These are phyloP conservation scores for Eupsittula cactorum DNA, from an alignment of 2,113 vertebrate species.

Conservation along the genomic window DNA sequence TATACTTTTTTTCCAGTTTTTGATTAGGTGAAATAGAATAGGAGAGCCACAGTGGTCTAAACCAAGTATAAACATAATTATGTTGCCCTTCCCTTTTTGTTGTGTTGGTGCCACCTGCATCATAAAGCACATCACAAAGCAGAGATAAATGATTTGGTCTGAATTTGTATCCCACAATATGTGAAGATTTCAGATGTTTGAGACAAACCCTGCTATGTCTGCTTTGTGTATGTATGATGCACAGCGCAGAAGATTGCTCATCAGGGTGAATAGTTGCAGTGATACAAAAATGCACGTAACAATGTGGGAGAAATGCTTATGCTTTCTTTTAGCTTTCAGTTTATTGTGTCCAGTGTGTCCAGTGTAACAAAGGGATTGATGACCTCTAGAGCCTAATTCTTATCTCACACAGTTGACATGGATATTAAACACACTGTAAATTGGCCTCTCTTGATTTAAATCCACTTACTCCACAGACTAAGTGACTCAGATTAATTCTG, in stretches of 20 bases:
- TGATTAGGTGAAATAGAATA: background rate
- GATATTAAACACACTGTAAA: background rate
- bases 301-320: background rate
- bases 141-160: background rate
- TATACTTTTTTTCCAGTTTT: background rate
- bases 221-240: background rate
- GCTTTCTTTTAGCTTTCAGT: background rate
- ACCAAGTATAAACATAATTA: background rate
- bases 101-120: background rate
- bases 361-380: background rate
- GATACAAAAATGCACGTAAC: background rate
- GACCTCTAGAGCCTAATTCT: background rate
- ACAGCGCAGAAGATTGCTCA: background rate
- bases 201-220: background rate
- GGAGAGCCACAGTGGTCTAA: background rate
- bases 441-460: background rate
- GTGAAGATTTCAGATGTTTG: background rate
- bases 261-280: background rate
- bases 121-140: background rate
- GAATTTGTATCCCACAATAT: background rate
- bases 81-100: background rate
- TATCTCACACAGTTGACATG: background rate
- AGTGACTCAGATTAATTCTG: slow-evolving; percentile 4
- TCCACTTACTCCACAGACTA: background rate
- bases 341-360: background rate